phyloP scores from a whole-genome alignment of 2,888 invertebrate genomes.

The Penaeus monodon region DNA sequence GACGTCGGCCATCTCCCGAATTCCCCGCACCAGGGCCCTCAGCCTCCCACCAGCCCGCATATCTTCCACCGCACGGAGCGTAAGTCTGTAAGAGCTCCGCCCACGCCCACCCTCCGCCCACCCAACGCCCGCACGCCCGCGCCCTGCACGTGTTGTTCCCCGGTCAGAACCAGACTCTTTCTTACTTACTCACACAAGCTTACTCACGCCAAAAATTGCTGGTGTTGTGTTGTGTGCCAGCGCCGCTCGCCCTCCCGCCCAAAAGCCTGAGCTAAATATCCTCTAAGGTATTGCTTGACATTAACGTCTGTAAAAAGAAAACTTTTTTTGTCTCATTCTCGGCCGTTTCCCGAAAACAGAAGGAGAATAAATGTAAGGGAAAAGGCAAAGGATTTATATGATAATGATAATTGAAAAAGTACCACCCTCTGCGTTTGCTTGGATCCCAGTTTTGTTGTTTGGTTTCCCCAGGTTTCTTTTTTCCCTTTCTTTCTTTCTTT shows the following conservation, averaged over 20 bases:
- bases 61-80: slow-evolving; percentile 25
- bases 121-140: slow-evolving; percentile 13
- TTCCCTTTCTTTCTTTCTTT: too few relatives aligned
- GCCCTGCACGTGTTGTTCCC: slow-evolving; percentile 19
- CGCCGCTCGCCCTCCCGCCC: background rate
- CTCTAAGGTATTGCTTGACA: background rate
- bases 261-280: background rate
- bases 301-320: too few relatives aligned
- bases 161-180: slow-evolving; percentile 13
- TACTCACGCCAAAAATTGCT: slow-evolving; percentile 29
- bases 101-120: slow-evolving; percentile 13
- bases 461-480: too few relatives aligned
- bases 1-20: too few relatives aligned
- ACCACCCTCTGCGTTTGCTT: too few relatives aligned
- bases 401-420: too few relatives aligned
- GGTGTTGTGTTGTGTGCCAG: slow-evolving; percentile 18
- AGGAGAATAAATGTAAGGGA: too few relatives aligned
- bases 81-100: slow-evolving; percentile 39
- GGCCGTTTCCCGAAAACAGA: too few relatives aligned
- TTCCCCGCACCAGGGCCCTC: slow-evolving; percentile 2
- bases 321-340: too few relatives aligned
- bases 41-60: slow-evolving; percentile 25
- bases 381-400: too few relatives aligned
- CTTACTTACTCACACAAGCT: slow-evolving; percentile 19
- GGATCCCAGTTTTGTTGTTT: too few relatives aligned